A percentile compares a stretch with the other conserved stretches of the same genome.
These are phyloP conservation scores for Philaenus spumarius DNA, from an alignment of 1,140 invertebrate species.

Conservation along the genomic window DNA sequence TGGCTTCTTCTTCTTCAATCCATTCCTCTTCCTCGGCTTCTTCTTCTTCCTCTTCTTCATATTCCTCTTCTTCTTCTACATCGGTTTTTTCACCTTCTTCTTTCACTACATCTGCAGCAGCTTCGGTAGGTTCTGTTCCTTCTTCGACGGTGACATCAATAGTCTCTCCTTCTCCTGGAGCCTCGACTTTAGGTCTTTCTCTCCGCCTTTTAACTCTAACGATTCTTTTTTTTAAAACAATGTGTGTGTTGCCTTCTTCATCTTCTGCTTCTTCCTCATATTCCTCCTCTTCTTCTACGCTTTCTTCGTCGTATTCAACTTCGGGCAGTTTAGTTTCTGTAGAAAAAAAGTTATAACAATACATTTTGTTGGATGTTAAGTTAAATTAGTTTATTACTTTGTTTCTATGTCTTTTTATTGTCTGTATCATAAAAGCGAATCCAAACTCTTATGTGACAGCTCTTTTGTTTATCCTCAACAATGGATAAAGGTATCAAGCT, in stretches of 20 bases:
- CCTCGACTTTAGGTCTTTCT: too few relatives aligned
- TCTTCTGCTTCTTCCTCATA: constrained; percentile 2
- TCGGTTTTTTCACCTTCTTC: too few relatives aligned
- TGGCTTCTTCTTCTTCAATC: background rate
- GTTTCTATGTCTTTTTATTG: background rate
- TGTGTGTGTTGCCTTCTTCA: background rate
- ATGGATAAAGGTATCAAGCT: too few relatives aligned
- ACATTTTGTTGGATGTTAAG: background rate
- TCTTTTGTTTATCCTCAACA: background rate
- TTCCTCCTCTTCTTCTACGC: background rate
- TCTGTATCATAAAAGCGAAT: background rate
- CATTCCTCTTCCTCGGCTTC: too few relatives aligned
- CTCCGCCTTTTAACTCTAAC: background rate
- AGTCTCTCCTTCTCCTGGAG: too few relatives aligned
- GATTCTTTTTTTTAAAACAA: background rate
- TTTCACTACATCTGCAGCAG: too few relatives aligned
- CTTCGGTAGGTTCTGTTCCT: too few relatives aligned
- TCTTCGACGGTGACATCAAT: too few relatives aligned
- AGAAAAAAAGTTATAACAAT: background rate
- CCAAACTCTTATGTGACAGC: background rate
- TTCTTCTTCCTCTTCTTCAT: too few relatives aligned
- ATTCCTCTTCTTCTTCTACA: too few relatives aligned
- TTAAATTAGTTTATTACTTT: background rate
- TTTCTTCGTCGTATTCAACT: background rate
- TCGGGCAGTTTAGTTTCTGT: background rate